These are phyloP conservation scores for Alviniconcha marisindica DNA, from an alignment of 1,140 invertebrate genomes.

Conservation along the genomic window DNA sequence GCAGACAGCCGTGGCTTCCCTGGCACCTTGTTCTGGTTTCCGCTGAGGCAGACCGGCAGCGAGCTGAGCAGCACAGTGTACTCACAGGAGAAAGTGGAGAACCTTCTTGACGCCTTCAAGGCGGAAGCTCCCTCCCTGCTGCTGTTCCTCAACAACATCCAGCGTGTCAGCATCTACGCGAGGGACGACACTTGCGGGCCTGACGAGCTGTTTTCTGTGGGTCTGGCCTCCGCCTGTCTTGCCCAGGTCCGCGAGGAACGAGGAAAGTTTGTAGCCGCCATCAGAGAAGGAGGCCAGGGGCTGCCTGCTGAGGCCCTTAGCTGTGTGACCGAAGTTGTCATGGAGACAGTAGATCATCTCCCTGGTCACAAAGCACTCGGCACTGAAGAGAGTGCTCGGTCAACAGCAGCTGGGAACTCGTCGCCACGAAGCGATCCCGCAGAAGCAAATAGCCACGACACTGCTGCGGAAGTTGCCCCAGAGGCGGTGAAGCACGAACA, in stretches of 20 bases:
- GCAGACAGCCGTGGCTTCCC: conserved; percentile 39
- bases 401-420: no score
- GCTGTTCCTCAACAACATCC: conserved; percentile 29
- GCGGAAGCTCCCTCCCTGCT: conserved; percentile 48
- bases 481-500: no score
- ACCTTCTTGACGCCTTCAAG: conserved; percentile 52
- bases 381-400: no score
- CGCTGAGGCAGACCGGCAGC: conserved; percentile 45
- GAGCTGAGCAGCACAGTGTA: conserved; percentile 47
- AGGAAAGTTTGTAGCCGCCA: background rate
- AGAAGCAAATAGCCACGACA: no score
- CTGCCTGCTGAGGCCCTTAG: background rate
- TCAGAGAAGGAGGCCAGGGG: background rate
- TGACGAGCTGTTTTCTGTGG: background rate
- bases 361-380: background rate
- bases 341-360: background rate
- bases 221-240: background rate
- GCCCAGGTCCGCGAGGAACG: background rate
- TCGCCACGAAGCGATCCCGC: no score
- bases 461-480: no score
- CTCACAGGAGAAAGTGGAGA: conserved; percentile 43
- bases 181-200: background rate
- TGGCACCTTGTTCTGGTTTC: conserved; percentile 65
- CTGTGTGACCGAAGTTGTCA: background rate
- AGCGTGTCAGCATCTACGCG: conserved; percentile 7